phyloP scores from a whole-genome alignment of 2,888 invertebrate species.

The Diaperis boleti region DNA sequence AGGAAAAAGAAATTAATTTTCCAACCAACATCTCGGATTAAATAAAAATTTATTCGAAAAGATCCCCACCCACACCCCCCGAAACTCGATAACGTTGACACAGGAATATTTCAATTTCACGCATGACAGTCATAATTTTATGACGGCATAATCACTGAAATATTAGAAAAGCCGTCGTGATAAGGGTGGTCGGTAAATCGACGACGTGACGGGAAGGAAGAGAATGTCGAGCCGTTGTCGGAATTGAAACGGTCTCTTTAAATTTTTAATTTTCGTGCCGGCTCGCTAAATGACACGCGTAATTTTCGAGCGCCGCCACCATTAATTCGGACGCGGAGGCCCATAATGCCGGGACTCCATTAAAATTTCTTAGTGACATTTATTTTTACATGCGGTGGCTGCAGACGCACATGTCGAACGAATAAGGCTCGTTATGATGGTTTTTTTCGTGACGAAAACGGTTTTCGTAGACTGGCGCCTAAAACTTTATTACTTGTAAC shows the following conservation, averaged over 20 bases:
- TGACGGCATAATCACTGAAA: constrained; percentile 20
- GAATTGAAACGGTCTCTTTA: constrained; percentile 43
- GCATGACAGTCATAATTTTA: constrained; percentile 30
- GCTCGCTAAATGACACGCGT: constrained; percentile 51
- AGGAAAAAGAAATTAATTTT: too few species aligned
- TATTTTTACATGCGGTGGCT: constrained; percentile 53
- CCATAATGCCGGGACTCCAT: constrained; percentile 58
- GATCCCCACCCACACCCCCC: too few species aligned
- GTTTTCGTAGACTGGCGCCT: too few species aligned
- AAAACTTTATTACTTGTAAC: too few species aligned
- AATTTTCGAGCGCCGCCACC: constrained; percentile 54
- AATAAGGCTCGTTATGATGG: too few species aligned
- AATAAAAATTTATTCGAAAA: too few species aligned
- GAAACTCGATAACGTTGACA: constrained; percentile 20
- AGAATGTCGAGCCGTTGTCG: constrained; percentile 23
- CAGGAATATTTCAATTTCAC: constrained; percentile 38
- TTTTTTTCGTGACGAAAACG: too few species aligned
- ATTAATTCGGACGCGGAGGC: constrained; percentile 57
- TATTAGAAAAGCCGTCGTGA: constrained; percentile 1
- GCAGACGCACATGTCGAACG: not conserved
- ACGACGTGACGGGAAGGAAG: constrained; percentile 18
- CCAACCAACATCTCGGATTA: too few species aligned
- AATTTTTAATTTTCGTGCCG: constrained; percentile 44
- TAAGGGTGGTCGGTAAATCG: constrained; percentile 4
- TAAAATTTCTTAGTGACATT: constrained; percentile 63